Evolutionary conservation across 2,797 vertebrate genomes (phyloP).

Genomic region (Acestrorhynchus altus): DNA sequence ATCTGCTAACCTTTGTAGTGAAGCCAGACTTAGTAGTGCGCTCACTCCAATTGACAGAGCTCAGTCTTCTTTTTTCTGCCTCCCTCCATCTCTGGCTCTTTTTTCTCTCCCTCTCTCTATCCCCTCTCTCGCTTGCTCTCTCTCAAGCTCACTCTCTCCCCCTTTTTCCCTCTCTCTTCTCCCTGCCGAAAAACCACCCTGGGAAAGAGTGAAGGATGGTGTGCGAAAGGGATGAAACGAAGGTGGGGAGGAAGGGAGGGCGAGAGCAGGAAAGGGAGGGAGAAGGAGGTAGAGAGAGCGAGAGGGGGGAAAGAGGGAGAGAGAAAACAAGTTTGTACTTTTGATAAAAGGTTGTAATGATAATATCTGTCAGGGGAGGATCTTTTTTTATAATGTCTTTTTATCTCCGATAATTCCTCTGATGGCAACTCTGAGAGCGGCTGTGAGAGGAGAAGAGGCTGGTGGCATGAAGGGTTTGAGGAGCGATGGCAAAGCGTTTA

Average conservation of each 20-base stretch:
- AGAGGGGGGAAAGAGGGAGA: slow-evolving; percentile 15
- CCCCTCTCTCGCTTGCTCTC: slow-evolving; percentile 52
- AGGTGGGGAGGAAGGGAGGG: slow-evolving; percentile 26
- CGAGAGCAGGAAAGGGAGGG: slow-evolving; percentile 14
- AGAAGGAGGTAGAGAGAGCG: slow-evolving; percentile 33
- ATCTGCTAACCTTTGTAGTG: slow-evolving; percentile 99
- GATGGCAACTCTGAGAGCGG: slow-evolving; percentile 91
- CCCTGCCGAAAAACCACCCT: slow-evolving; percentile 80
- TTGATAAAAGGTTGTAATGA: slow-evolving; percentile 92
- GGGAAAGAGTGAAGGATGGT: slow-evolving; percentile 71
- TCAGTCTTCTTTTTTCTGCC: slow-evolving; percentile 71
- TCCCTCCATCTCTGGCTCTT: slow-evolving; percentile 55
- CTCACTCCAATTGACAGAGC: slow-evolving; percentile 94
- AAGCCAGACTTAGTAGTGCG: slow-evolving; percentile 94
- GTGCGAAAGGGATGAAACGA: slow-evolving; percentile 52
- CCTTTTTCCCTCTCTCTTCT: slow-evolving; percentile 62
- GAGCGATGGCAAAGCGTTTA: slow-evolving; percentile 88
- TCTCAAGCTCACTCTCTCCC: slow-evolving; percentile 46
- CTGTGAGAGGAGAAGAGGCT: slow-evolving; percentile 76
- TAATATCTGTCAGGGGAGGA: slow-evolving; percentile 87
- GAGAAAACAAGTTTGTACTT: slow-evolving; percentile 83
- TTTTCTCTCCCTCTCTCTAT: slow-evolving; percentile 61
- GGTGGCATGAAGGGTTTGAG: slow-evolving; percentile 77
- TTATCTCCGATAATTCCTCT: slow-evolving; percentile 95
- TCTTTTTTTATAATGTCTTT: slow-evolving; percentile 86